Percentiles rank a stretch among this genome's conserved stretches.
Conservation (phyloP, 1,140 invertebrate genomes). For the Battus philenor region DNA sequence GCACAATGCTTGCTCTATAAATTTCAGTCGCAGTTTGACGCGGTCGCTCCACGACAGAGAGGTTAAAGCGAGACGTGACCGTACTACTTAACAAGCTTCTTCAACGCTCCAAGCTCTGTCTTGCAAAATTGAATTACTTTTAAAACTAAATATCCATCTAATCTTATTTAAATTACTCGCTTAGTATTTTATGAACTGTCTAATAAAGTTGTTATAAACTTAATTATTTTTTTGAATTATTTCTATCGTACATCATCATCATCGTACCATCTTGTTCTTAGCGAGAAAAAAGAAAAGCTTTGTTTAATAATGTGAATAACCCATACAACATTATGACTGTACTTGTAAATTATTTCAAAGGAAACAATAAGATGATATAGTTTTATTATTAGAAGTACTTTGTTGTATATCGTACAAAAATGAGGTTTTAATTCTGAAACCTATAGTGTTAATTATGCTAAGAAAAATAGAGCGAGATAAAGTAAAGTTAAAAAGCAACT, state of each 20-base stretch:
- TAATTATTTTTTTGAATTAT: too few relatives aligned
- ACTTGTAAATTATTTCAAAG: too few relatives aligned
- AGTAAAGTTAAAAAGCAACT: neutral
- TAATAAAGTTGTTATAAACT: too few relatives aligned
- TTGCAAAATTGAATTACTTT: slow-evolving; percentile 11
- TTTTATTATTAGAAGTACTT: too few relatives aligned
- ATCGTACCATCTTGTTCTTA: too few relatives aligned
- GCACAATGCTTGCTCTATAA: slow-evolving; percentile 1
- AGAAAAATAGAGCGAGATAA: slow-evolving; percentile 5
- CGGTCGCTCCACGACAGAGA: neutral
- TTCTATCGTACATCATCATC: too few relatives aligned
- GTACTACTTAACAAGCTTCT: slow-evolving; percentile 7
- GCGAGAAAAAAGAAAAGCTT: too few relatives aligned
- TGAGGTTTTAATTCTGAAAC: too few relatives aligned
- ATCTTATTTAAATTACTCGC: neutral
- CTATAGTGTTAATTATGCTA: slow-evolving; percentile 2
- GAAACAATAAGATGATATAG: too few relatives aligned
- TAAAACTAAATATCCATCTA: neutral
- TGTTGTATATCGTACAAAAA: too few relatives aligned
- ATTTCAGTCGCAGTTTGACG: slow-evolving; percentile 3
- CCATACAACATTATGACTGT: too few relatives aligned
- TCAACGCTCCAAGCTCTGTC: slow-evolving; percentile 2
- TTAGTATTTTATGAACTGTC: neutral
- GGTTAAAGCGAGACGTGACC: slow-evolving; percentile 11
- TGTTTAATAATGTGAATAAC: too few relatives aligned